Percentiles rank a stretch among this genome's conserved stretches.
These are phyloP conservation scores for Drosophila azteca DNA, from an alignment of 1,140 invertebrate genomes.

Conservation along the genomic window DNA sequence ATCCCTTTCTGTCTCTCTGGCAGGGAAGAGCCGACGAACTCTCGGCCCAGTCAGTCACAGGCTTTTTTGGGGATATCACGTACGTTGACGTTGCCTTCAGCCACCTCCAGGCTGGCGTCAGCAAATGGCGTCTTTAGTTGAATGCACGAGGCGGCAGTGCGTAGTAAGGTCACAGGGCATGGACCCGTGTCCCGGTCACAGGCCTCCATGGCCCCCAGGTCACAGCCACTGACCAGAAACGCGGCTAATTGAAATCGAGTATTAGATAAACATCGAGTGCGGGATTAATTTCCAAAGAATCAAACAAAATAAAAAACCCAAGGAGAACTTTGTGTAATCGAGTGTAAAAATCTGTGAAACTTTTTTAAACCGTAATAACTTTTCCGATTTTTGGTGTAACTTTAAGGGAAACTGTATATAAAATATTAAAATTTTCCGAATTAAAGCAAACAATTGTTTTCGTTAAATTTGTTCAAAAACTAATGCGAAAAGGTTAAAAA, in stretches of 20 bases:
- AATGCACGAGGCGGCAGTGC: constrained; percentile 41
- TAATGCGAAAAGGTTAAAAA: too few species aligned
- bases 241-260: neutral
- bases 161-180: constrained; percentile 47
- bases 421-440: too few species aligned
- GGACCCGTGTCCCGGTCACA: constrained; percentile 34
- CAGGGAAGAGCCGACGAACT: constrained; percentile 23
- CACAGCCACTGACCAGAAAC: constrained; percentile 32
- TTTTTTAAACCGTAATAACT: too few species aligned
- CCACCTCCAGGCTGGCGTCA: constrained; percentile 15
- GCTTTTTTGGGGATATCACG: constrained; percentile 33
- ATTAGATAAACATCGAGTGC: too few species aligned
- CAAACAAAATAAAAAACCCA: too few species aligned
- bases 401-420: too few species aligned
- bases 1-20: neutral
- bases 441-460: too few species aligned
- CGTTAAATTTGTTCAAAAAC: too few species aligned
- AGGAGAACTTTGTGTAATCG: too few species aligned
- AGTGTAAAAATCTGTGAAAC: too few species aligned
- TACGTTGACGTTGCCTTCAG: constrained; percentile 32
- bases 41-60: constrained; percentile 33
- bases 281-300: too few species aligned
- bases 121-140: constrained; percentile 37
- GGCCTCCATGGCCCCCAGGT: constrained; percentile 32
- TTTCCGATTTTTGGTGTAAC: too few species aligned